These are phyloP conservation scores for Gallirallus australis DNA, from an alignment of 2,797 vertebrate species.

Conservation along the genomic window DNA sequence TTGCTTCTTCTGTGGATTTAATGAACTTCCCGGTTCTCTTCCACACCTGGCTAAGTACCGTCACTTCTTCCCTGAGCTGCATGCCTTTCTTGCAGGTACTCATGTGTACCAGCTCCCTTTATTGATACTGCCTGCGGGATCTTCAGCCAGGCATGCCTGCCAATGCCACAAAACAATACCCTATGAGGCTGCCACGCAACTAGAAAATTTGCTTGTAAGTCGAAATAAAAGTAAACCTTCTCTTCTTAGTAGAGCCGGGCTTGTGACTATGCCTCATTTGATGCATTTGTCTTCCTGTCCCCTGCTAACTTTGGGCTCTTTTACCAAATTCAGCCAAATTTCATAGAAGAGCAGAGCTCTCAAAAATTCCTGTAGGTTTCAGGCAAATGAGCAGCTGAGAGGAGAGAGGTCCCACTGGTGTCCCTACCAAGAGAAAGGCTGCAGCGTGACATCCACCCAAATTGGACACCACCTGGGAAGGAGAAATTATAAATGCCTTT, in stretches of 20 bases:
- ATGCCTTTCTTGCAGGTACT: not conserved
- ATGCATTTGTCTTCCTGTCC: not conserved
- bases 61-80: not conserved
- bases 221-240: not conserved
- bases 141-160: not conserved
- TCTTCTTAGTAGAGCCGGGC: not conserved
- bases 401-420: not conserved
- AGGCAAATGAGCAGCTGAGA: not conserved
- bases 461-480: conserved; percentile 46
- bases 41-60: not conserved
- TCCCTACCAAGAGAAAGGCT: conserved; percentile 41
- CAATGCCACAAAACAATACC: not conserved
- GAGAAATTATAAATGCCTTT: conserved; percentile 47
- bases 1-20: not conserved
- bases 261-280: not conserved
- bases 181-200: not conserved
- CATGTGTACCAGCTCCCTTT: not conserved
- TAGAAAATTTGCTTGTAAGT: not conserved
- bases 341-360: not conserved
- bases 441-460: conserved; percentile 9
- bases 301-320: not conserved
- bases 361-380: not conserved
- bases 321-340: not conserved
- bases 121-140: not conserved
- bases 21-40: conserved; percentile 34